Evolutionary conservation across 2,888 invertebrate genomes (phyloP).

Genomic region (Pyrgus malvae): DNA sequence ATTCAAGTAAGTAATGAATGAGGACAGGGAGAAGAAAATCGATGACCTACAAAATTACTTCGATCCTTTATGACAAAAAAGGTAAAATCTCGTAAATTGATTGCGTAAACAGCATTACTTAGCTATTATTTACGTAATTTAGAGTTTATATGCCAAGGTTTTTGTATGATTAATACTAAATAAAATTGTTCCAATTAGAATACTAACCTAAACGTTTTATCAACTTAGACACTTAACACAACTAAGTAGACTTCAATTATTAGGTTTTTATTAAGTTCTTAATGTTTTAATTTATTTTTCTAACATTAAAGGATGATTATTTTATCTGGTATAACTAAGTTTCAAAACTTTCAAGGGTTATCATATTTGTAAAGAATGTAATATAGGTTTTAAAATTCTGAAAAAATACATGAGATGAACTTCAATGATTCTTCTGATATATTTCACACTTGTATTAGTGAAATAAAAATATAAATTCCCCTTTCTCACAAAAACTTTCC

Average conservation of each 20-base stretch:
- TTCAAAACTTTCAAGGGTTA: too few relatives aligned
- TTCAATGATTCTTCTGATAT: too few relatives aligned
- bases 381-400: too few relatives aligned
- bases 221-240: too few relatives aligned
- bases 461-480: not conserved
- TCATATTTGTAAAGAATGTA: too few relatives aligned
- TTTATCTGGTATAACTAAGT: too few relatives aligned
- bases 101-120: not conserved
- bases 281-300: too few relatives aligned
- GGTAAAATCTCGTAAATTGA: not conserved
- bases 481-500: slow-evolving; percentile 3
- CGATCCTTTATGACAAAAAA: not conserved
- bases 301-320: too few relatives aligned
- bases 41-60: not conserved
- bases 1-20: not conserved
- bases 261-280: too few relatives aligned
- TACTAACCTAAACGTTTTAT: not conserved
- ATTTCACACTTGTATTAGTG: not conserved
- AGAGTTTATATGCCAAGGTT: not conserved
- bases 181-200: not conserved
- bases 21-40: not conserved
- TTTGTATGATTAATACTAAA: too few relatives aligned
- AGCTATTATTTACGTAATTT: not conserved
- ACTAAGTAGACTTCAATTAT: too few relatives aligned
- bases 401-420: too few relatives aligned